phyloP scores from a whole-genome alignment of 2,113 vertebrate genomes.

The Oreochromis niloticus region DNA sequence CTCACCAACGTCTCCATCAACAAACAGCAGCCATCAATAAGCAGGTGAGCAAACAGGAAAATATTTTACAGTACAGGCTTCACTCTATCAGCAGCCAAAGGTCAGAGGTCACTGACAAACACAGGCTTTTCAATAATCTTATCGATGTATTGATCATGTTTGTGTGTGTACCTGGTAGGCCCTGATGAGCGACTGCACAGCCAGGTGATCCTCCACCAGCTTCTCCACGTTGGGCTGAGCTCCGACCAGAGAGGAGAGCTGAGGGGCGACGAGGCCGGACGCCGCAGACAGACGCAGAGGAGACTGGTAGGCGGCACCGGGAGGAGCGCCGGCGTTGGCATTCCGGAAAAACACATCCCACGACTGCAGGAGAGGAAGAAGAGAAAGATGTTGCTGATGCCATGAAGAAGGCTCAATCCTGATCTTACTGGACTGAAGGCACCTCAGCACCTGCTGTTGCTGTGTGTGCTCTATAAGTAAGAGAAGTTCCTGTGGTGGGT shows the following conservation, averaged over 20 bases:
- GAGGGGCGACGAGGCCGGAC: conserved; percentile 49
- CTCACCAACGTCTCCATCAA: background rate
- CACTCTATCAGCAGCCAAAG: background rate
- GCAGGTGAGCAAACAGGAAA: background rate
- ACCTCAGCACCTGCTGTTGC: background rate
- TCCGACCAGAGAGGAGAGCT: conserved; percentile 79
- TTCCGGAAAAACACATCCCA: conserved; percentile 99
- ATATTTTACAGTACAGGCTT: background rate
- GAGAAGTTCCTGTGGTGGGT: background rate
- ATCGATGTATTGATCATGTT: background rate
- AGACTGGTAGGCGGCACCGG: conserved; percentile 92
- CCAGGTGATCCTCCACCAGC: conserved; percentile 94
- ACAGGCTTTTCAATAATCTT: background rate
- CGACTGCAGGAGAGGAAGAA: conserved; percentile 72
- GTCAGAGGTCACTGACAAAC: background rate
- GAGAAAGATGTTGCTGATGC: background rate
- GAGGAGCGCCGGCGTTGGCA: conserved; percentile 90
- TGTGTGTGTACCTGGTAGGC: conserved; percentile 86
- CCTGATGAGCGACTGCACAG: conserved; percentile 95
- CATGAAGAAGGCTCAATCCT: background rate
- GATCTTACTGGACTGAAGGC: background rate
- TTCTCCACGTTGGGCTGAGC: conserved; percentile 92
- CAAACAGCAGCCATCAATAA: background rate
- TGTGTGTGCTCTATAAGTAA: background rate
- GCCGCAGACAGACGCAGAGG: conserved; percentile 77